phyloP scores from a whole-genome alignment of 2,888 invertebrate species.

The Rosalia funebris region DNA sequence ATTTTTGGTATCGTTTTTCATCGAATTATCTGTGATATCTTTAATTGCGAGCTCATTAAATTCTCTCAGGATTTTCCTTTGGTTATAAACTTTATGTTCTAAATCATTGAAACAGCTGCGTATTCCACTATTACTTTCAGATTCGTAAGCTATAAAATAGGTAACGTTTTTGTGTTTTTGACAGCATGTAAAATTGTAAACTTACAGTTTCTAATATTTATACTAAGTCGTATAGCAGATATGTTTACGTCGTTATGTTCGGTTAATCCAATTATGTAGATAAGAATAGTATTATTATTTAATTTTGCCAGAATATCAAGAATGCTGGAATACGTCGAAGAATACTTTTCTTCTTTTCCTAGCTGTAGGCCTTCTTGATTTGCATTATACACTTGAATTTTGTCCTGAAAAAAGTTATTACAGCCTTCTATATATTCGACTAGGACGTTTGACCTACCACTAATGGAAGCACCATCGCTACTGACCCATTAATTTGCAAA shows the following conservation, averaged over 20 bases:
- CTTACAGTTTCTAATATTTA: constrained; percentile 46
- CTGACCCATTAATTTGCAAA: constrained; percentile 33
- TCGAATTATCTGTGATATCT: no score
- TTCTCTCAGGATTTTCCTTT: constrained; percentile 38
- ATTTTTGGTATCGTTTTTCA: no score
- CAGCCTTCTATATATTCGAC: no score
- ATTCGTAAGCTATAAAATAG: constrained; percentile 37
- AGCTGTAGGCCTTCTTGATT: constrained; percentile 28
- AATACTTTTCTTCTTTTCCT: constrained; percentile 24
- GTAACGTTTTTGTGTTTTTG: no score
- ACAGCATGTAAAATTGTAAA: no score
- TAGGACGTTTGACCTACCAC: no score
- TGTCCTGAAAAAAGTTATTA: constrained; percentile 38
- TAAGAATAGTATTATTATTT: constrained; percentile 39
- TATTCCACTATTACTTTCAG: constrained; percentile 39
- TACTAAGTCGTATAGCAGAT: constrained; percentile 42
- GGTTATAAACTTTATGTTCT: constrained; percentile 40
- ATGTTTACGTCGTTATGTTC: constrained; percentile 42
- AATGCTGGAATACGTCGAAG: constrained; percentile 39
- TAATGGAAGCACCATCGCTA: no score
- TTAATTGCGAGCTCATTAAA: no score
- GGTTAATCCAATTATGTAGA: constrained; percentile 44
- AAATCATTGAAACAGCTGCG: constrained; percentile 47
- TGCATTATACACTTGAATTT: constrained; percentile 28
- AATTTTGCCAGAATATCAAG: constrained; percentile 38